Percentiles rank a stretch among this genome's conserved stretches.
These are phyloP conservation scores for Ptyas mucosa DNA, from an alignment of 2,113 vertebrate species.

Conservation along the genomic window DNA sequence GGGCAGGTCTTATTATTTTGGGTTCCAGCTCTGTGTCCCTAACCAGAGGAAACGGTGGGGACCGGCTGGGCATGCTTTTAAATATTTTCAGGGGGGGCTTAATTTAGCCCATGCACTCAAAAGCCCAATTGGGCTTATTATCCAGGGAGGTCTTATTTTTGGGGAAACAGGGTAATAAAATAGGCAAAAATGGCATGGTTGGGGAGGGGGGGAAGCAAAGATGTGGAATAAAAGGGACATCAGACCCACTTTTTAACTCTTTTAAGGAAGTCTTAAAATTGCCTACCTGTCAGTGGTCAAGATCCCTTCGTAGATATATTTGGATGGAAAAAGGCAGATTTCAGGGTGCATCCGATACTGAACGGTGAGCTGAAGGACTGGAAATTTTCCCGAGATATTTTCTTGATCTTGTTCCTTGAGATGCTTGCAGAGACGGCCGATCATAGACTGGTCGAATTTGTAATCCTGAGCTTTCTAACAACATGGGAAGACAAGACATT, in stretches of 20 bases:
- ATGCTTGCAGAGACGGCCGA: slow-evolving; percentile 73
- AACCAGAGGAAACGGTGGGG: too few species aligned
- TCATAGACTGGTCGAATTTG: slow-evolving; percentile 79
- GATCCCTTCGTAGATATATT: slow-evolving; percentile 71
- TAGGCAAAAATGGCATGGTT: neutral
- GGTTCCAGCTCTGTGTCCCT: too few species aligned
- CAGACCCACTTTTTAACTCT: neutral
- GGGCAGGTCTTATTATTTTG: too few species aligned
- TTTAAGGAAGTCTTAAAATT: neutral
- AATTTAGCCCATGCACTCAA: too few species aligned
- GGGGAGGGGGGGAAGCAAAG: neutral
- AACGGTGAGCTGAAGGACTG: slow-evolving; percentile 68
- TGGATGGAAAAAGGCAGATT: slow-evolving; percentile 84
- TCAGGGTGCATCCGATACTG: slow-evolving; percentile 89
- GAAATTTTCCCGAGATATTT: slow-evolving; percentile 29
- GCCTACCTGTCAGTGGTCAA: slow-evolving; percentile 75
- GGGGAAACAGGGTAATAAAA: neutral
- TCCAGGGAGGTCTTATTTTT: too few species aligned
- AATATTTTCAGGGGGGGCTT: too few species aligned
- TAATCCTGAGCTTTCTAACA: slow-evolving; percentile 77
- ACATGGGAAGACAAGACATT: neutral
- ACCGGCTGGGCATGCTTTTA: too few species aligned
- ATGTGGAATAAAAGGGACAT: neutral
- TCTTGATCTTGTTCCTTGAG: slow-evolving; percentile 60
- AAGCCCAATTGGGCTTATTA: too few species aligned